Evolutionary conservation across 2,888 invertebrate genomes (phyloP).

Genomic region (Acleris sparsana): DNA sequence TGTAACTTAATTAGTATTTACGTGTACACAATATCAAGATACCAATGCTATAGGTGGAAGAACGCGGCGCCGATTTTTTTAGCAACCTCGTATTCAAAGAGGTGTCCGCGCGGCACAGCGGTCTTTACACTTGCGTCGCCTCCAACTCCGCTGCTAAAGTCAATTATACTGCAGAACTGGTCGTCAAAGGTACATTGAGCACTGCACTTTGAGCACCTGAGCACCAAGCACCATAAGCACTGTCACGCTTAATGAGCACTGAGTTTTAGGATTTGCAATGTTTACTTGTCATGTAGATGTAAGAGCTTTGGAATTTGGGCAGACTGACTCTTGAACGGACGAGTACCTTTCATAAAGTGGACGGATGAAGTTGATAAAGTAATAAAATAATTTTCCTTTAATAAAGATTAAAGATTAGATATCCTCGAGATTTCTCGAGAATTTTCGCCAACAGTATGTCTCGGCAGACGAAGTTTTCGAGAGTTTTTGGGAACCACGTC

Average conservation of each 20-base stretch:
- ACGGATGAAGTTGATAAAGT: too few relatives aligned
- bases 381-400: too few relatives aligned
- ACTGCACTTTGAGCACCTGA: slow-evolving; percentile 39
- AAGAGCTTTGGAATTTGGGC: slow-evolving; percentile 15
- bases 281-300: slow-evolving; percentile 34
- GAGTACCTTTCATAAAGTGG: too few relatives aligned
- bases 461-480: too few relatives aligned
- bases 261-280: slow-evolving; percentile 30
- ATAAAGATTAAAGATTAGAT: too few relatives aligned
- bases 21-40: slow-evolving; percentile 41
- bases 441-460: too few relatives aligned
- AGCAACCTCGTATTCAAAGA: slow-evolving; percentile 90
- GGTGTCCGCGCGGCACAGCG: slow-evolving; percentile 88
- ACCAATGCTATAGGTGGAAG: slow-evolving; percentile 83
- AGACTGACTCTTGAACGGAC: slow-evolving; percentile 11
- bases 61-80: slow-evolving; percentile 89
- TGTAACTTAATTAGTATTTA: too few relatives aligned
- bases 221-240: slow-evolving; percentile 36
- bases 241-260: slow-evolving; percentile 30
- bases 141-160: slow-evolving; percentile 89
- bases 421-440: too few relatives aligned
- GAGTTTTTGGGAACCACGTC: too few relatives aligned
- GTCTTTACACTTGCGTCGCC: slow-evolving; percentile 89
- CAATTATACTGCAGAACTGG: slow-evolving; percentile 88
- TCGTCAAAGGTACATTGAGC: slow-evolving; percentile 86